Evolutionary conservation across 2,113 vertebrate species (phyloP).

Genomic region (Meles meles): DNA sequence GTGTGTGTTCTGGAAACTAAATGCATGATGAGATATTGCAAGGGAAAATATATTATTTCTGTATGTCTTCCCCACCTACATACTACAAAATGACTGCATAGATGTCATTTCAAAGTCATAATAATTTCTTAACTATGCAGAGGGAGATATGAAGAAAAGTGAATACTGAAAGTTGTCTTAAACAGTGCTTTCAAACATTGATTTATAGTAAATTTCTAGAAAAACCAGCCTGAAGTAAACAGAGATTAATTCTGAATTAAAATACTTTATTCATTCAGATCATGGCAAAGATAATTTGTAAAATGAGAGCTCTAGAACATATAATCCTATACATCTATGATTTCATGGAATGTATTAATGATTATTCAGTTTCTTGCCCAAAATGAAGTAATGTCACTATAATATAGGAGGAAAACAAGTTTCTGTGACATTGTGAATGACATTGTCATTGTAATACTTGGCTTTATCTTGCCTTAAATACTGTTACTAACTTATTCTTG

Average conservation of each 20-base stretch:
- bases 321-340: neutral
- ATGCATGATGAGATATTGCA: constrained; percentile 11
- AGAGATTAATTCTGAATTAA: constrained; percentile 50
- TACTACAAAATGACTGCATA: constrained; percentile 29
- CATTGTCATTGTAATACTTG: neutral
- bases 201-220: constrained; percentile 45
- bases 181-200: constrained; percentile 27
- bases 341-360: constrained; percentile 9
- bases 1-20: neutral
- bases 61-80: neutral
- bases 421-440: neutral
- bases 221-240: constrained; percentile 47
- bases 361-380: constrained; percentile 26
- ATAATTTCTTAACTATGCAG: constrained; percentile 21
- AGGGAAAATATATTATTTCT: constrained; percentile 20
- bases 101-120: constrained; percentile 46
- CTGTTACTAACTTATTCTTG: neutral
- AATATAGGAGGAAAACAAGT: neutral
- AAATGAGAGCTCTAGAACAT: constrained; percentile 8
- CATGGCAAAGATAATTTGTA: constrained; percentile 1
- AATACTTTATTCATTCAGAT: constrained; percentile 36
- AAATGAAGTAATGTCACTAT: constrained; percentile 20
- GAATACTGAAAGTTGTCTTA: constrained; percentile 38
- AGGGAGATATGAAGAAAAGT: neutral
- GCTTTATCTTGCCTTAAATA: neutral